Evolutionary conservation across 1,140 invertebrate genomes (phyloP), one percentile per base, ranked within the genome.

Genomic region (Megalonaias nervosa): DNA sequence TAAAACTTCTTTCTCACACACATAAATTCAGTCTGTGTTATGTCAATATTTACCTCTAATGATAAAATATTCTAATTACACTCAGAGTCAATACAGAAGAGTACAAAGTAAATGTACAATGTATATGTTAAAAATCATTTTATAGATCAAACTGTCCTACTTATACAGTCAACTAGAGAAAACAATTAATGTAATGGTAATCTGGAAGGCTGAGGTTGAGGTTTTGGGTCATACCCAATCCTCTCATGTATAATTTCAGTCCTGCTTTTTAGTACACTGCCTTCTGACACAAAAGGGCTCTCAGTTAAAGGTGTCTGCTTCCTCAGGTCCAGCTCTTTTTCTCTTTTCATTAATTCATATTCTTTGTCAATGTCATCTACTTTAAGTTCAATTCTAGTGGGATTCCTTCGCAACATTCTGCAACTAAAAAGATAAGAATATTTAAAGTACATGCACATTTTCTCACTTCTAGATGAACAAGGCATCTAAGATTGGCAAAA

Each of bases 181-280:
- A 48, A 48, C 38, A 48, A 48, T 48, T 48, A 48, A 48, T 48
- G 38, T 48, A 77, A 64, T 2, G 69, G 75, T n/a, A 48, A 48
- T 60, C 58, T 62, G 21, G 75, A 59, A 15, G 75, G 60, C 17
- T 71, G 70, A 31, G 55, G 58, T 66, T 77, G 71, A 17, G 75
- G 75, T 66, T 77, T 77, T 23, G 75, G 75, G 55, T 77, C 75
- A 61, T 77, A 77, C 16, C 75, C 75, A 55, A 77, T 77, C 67
- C 75, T 77, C 64, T 77, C 75, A 67, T 77, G 68, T n/a, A 77
- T 68, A 17, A 77, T 56, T 66, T 77, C 75, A 65, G 75, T 71
- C 60, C 62, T 77, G 1, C 61, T 77, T 55, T 77, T 77, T 12
- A 67, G n/a, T 9, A 62, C 48, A 48, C 69, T 69, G n/a, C 69